These are phyloP conservation scores for Pterocles gutturalis DNA, from an alignment of 2,113 vertebrate species.

Conservation along the genomic window DNA sequence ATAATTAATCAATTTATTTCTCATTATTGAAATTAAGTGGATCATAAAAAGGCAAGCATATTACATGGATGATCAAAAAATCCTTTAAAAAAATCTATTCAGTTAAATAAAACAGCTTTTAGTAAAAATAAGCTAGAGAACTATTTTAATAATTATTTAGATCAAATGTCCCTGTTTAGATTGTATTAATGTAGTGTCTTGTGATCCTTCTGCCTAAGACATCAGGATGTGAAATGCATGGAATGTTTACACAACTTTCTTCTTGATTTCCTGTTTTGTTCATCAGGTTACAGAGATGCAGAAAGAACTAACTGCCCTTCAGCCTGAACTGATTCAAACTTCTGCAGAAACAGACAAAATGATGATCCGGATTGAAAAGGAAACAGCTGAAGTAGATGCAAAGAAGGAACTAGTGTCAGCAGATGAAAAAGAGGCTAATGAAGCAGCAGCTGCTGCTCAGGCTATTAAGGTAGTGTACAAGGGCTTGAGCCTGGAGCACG, in stretches of 20 bases:
- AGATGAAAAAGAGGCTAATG: conserved; percentile 90
- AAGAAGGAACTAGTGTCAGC: conserved; percentile 89
- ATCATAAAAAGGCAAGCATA: neutral
- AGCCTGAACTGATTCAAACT: conserved; percentile 88
- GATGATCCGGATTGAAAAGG: conserved; percentile 90
- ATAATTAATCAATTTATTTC: neutral
- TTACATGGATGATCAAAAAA: neutral
- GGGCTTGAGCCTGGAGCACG: neutral
- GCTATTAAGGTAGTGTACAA: conserved; percentile 84
- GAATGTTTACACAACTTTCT: neutral
- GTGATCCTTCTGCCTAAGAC: neutral
- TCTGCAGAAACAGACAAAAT: conserved; percentile 89
- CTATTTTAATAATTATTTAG: neutral
- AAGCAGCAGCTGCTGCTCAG: conserved; percentile 85
- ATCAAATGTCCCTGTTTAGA: neutral
- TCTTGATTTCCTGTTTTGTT: neutral
- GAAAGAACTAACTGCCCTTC: conserved; percentile 88
- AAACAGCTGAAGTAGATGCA: conserved; percentile 89
- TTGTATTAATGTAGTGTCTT: neutral
- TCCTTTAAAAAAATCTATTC: neutral
- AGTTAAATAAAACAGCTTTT: neutral
- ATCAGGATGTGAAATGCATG: neutral
- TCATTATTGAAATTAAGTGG: neutral
- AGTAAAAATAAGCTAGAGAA: neutral
- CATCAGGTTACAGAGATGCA: conserved; percentile 90